Percentiles rank a stretch among this genome's conserved stretches.
Conservation (phyloP, 2,888 invertebrate genomes). For the Caenorhabditis sp. region DNA sequence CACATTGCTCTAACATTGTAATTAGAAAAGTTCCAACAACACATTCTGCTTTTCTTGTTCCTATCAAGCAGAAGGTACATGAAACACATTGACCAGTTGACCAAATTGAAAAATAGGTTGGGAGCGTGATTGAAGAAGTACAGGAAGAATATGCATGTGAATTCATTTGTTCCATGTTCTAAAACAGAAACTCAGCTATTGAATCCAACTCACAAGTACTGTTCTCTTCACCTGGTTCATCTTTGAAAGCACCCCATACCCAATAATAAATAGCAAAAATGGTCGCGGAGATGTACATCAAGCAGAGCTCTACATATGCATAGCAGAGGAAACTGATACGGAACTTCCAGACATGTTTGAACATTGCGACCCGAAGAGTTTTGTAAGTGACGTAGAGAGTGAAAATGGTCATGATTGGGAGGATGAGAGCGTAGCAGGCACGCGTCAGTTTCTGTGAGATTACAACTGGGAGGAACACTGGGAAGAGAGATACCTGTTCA, state of each 20-base stretch:
- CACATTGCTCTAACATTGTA: constrained; percentile 23
- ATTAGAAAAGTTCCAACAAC: constrained; percentile 7
- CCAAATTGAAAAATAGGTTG: constrained; percentile 10
- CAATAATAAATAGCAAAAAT: too few species aligned
- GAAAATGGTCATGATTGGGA: neutral
- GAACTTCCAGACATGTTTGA: constrained; percentile 23
- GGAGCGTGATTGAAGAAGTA: constrained; percentile 34
- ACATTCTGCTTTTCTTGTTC: neutral
- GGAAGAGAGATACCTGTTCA: neutral
- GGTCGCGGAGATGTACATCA: neutral
- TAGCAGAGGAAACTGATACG: constrained; percentile 16
- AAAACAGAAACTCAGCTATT: neutral
- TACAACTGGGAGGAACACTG: neutral
- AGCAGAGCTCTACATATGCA: constrained; percentile 2
- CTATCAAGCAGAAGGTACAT: constrained; percentile 1
- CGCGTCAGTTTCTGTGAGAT: constrained; percentile 3
- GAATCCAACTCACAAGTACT: too few species aligned
- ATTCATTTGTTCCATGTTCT: constrained; percentile 19
- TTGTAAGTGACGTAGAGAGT: constrained; percentile 7
- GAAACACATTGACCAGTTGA: constrained; percentile 1
- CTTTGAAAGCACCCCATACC: too few species aligned
- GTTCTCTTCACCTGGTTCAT: too few species aligned
- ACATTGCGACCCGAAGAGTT: neutral
- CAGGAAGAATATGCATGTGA: constrained; percentile 25
- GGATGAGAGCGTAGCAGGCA: constrained; percentile 21